These are phyloP conservation scores for Tubulanus polymorphus DNA, from an alignment of 2,888 invertebrate genomes.

Conservation along the genomic window DNA sequence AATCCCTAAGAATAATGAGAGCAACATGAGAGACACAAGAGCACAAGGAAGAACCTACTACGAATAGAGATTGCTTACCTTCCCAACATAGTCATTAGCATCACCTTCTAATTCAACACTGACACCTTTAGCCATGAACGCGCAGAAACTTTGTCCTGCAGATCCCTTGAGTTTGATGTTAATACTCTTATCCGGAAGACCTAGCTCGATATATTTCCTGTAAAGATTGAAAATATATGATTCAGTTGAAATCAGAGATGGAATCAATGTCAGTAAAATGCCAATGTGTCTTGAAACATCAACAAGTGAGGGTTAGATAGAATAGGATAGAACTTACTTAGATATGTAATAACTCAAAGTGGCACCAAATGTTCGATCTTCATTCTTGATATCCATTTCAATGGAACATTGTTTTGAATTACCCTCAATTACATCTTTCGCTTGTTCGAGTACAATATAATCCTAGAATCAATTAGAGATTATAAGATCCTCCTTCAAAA, in stretches of 20 bases:
- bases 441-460: constrained; percentile 60
- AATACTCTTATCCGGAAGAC: constrained; percentile 66
- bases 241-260: no score
- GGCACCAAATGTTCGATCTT: constrained; percentile 86
- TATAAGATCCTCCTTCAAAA: neutral
- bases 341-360: constrained; percentile 94
- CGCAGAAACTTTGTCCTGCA: constrained; percentile 98
- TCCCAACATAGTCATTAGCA: constrained; percentile 97
- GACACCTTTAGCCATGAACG: constrained; percentile 88
- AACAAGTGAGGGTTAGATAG: neutral
- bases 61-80: constrained; percentile 54
- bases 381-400: constrained; percentile 79
- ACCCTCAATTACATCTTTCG: constrained; percentile 72
- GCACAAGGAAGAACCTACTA: no score
- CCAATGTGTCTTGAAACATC: no score
- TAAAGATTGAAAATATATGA: constrained; percentile 17
- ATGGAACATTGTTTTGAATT: constrained; percentile 66
- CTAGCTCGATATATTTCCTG: constrained; percentile 82
- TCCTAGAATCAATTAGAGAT: constrained; percentile 33
- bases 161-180: constrained; percentile 78
- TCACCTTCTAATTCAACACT: constrained; percentile 90
- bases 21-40: no score
- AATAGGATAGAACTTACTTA: constrained; percentile 62
- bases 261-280: no score
- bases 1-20: constrained; percentile 62